phyloP scores from a whole-genome alignment of 2,797 vertebrate species.

The Zenarchopterus dispar region DNA sequence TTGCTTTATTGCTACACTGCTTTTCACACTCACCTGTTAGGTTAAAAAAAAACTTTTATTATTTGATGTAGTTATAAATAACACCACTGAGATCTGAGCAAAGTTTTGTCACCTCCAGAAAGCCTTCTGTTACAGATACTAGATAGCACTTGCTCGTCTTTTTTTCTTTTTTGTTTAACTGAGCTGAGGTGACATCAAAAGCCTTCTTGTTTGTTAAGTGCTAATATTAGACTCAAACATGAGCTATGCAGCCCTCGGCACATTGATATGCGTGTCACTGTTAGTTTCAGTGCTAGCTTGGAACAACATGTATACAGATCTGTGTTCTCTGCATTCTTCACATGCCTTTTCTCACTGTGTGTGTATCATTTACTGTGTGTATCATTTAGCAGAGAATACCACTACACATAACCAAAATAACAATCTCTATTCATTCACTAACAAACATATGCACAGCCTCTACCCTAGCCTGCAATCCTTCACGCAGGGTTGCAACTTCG shows the following conservation, averaged over 20 bases:
- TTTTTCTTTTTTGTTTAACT: background rate
- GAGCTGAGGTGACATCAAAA: background rate
- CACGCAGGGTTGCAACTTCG: background rate
- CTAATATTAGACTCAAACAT: conserved; percentile 1
- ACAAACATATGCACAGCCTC: conserved; percentile 4
- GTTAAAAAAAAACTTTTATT: too few species aligned
- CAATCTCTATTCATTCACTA: conserved; percentile 13
- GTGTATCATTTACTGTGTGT: too few species aligned
- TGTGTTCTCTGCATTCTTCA: conserved; percentile 25
- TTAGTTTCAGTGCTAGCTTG: conserved; percentile 10
- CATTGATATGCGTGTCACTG: conserved; percentile 5
- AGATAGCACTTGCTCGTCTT: background rate
- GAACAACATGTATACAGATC: background rate
- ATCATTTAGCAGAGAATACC: conserved; percentile 29
- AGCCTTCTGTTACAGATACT: background rate
- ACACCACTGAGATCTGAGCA: too few species aligned
- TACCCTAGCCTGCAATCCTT: background rate
- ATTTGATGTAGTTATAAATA: too few species aligned
- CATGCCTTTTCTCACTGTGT: conserved; percentile 37
- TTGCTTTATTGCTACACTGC: too few species aligned
- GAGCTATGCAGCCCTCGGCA: conserved; percentile 15
- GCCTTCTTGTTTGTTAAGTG: background rate
- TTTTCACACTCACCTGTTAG: too few species aligned
- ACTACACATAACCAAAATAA: conserved; percentile 32
- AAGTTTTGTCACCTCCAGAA: too few species aligned